Base-by-base conservation (phyloP, 2,113 vertebrate genomes). In the Natator depressus region DNA sequence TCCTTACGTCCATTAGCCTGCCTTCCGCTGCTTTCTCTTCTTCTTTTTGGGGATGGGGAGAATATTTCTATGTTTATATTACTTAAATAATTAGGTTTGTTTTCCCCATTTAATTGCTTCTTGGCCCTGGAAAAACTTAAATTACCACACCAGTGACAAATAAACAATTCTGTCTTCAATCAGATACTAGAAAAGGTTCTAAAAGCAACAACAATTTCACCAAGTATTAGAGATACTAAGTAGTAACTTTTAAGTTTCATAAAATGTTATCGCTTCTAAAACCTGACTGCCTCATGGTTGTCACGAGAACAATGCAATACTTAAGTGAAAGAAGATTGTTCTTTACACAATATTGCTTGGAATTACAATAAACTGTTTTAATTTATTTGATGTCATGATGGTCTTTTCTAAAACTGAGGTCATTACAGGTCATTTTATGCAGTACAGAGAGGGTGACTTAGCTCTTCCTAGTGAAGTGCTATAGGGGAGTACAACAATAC, bases 301-400 rank as follows among this genome's bases (percentile, higher is more conserved):
- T 84, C 84, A 84, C 92, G 53, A 92, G 80, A 97, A 95, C 80
- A 92, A 95, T 31, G 88, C 12, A 76, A 89, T 95, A 51, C 91
- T n/a, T 72, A 38, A 59, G 79, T 42, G 88, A 76, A 95, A 86
- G 87, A 96, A 95, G 85, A 59, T 5, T 83, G 29, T 75, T 80
- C 47, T 94, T 91, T 83, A 94, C 88, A 94, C 88, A 83, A 89
- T 92, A 47, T 51, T 90, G 65, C 76, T 92, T 94, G 80, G 75
- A 95, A 94, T 10, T 8, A 76, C 59, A 89, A 80, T 35, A 93
- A 97, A 95, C 54, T 1, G 0, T 92, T 91, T 90, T 89, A 80
- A 84, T 46, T 31, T 89, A 92, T 83, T 88, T 81, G 93, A 91
- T 91, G 46, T 87, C 91, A 96, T 46, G 82, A 89, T 88, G 46